phyloP scores from a whole-genome alignment of 2,113 vertebrate genomes.

The Onychostoma macrolepis region DNA sequence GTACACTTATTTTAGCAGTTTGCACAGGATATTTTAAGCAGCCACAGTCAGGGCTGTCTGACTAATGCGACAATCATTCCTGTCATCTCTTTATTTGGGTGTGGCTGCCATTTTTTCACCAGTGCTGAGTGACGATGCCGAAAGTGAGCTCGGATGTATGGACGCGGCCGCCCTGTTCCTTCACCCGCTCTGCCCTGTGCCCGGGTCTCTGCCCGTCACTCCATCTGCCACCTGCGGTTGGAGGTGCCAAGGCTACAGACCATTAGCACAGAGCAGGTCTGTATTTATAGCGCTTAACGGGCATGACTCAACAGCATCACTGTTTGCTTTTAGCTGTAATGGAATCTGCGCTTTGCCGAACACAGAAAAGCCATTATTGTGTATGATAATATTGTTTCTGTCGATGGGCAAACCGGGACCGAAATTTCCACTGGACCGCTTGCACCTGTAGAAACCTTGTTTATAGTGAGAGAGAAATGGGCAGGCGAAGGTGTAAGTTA shows the following conservation, averaged over 20 bases:
- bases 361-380: slow-evolving; percentile 57
- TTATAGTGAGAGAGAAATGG: slow-evolving; percentile 9
- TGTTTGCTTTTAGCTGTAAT: slow-evolving; percentile 56
- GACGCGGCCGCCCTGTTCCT: background rate
- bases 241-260: slow-evolving; percentile 36
- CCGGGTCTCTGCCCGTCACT: slow-evolving; percentile 9
- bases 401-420: slow-evolving; percentile 32
- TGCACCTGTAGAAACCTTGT: slow-evolving; percentile 28
- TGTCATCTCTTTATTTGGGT: slow-evolving; percentile 43
- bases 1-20: slow-evolving; percentile 14
- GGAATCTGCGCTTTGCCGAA: slow-evolving; percentile 44
- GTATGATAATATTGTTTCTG: slow-evolving; percentile 56
- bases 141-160: slow-evolving; percentile 10
- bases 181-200: slow-evolving; percentile 1
- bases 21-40: slow-evolving; percentile 31
- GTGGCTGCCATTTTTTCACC: slow-evolving; percentile 33
- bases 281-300: slow-evolving; percentile 52
- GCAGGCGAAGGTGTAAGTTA: slow-evolving; percentile 29
- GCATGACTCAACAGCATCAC: slow-evolving; percentile 51
- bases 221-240: slow-evolving; percentile 34
- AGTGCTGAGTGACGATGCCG: slow-evolving; percentile 22
- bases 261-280: slow-evolving; percentile 41
- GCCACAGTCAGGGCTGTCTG: background rate
- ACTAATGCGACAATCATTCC: slow-evolving; percentile 25
- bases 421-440: slow-evolving; percentile 51